These are phyloP conservation scores for Ranitomeya variabilis DNA, from an alignment of 2,113 vertebrate species.

Conservation along the genomic window DNA sequence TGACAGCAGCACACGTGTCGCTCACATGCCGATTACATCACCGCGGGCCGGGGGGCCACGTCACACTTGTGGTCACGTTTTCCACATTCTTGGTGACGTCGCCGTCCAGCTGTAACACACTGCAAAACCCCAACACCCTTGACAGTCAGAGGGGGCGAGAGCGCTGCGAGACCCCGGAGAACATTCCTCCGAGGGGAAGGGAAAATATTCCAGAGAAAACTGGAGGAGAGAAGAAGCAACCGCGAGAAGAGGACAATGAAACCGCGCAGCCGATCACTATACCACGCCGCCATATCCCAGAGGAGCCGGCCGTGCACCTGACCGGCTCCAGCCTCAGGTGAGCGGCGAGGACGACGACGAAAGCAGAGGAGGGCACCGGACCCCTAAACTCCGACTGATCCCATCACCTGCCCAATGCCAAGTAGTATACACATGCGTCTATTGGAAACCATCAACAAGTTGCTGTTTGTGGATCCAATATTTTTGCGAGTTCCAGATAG, in stretches of 20 bases:
- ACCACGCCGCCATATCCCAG: too few relatives aligned
- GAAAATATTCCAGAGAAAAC: neutral
- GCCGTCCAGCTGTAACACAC: neutral
- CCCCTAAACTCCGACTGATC: too few relatives aligned
- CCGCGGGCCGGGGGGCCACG: neutral
- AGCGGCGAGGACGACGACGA: neutral
- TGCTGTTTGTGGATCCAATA: too few relatives aligned
- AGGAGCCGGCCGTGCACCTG: too few relatives aligned
- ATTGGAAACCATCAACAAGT: too few relatives aligned
- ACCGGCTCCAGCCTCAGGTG: neutral
- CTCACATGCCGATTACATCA: neutral
- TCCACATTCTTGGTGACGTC: neutral
- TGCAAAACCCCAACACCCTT: neutral
- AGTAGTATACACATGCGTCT: too few relatives aligned
- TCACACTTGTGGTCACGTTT: neutral
- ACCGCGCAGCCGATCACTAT: neutral
- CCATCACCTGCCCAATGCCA: too few relatives aligned
- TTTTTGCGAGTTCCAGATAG: too few relatives aligned
- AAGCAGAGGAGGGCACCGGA: neutral
- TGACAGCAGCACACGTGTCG: neutral
- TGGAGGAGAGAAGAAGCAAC: neutral
- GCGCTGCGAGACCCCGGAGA: neutral
- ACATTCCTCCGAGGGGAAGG: neutral
- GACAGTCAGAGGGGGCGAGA: neutral
- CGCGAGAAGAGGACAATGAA: neutral